Percentiles rank a stretch among this genome's conserved stretches.
phyloP scores from a whole-genome alignment of 2,888 invertebrate genomes.

The Andrena bicolor region DNA sequence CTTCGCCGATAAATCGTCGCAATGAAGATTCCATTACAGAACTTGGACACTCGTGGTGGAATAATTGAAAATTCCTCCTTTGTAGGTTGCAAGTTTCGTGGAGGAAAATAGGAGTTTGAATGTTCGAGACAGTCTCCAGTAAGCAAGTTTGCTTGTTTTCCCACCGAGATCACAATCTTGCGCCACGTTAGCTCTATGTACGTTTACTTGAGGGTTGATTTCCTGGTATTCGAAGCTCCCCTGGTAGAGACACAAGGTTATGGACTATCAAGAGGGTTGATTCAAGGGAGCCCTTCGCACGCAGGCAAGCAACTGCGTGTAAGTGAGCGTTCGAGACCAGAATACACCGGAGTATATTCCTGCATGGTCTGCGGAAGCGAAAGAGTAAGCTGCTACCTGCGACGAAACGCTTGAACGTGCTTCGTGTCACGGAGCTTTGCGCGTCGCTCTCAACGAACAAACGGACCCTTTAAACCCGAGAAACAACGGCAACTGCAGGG shows the following conservation, averaged over 20 bases:
- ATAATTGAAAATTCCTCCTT: no score
- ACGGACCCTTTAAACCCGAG: conserved; percentile 43
- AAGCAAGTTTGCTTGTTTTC: background rate
- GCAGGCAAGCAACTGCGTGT: background rate
- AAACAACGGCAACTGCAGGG: conserved; percentile 28
- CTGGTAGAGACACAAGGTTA: background rate
- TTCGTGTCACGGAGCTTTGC: conserved; percentile 27
- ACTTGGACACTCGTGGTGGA: no score
- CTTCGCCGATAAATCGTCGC: no score
- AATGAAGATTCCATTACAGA: no score
- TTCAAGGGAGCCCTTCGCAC: background rate
- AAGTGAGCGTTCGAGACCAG: background rate
- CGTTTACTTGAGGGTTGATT: background rate
- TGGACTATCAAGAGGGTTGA: background rate
- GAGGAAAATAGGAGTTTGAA: background rate
- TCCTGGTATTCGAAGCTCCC: background rate
- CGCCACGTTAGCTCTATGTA: background rate
- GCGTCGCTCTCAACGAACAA: conserved; percentile 34
- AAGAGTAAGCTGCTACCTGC: background rate
- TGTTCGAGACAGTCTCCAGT: background rate
- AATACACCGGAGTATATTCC: background rate
- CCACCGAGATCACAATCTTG: background rate
- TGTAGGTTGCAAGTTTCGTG: background rate
- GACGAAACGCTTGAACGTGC: background rate
- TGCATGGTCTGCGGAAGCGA: background rate